phyloP scores from a whole-genome alignment of 2,888 invertebrate species.

The Dichetophora obliterata region DNA sequence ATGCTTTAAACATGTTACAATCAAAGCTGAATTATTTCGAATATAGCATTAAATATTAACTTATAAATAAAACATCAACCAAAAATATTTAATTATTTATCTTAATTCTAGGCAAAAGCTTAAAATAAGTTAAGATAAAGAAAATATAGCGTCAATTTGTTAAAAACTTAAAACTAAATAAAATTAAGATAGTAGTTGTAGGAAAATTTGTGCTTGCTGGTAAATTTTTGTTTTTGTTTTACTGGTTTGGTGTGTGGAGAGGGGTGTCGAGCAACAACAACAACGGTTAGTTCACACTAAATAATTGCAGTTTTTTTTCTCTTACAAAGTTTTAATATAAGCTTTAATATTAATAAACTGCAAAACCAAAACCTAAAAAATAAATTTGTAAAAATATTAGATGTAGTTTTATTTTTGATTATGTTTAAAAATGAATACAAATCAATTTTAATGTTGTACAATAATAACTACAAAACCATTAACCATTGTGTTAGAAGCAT shows the following conservation, averaged over 20 bases:
- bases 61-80: too few relatives aligned
- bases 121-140: too few relatives aligned
- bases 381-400: slow-evolving; percentile 43
- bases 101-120: too few relatives aligned
- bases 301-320: background rate
- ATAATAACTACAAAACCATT: too few relatives aligned
- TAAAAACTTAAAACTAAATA: background rate
- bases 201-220: slow-evolving; percentile 7
- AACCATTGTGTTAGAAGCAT: too few relatives aligned
- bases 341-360: slow-evolving; percentile 55
- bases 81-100: too few relatives aligned
- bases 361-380: slow-evolving; percentile 63
- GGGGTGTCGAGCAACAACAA: background rate
- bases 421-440: background rate
- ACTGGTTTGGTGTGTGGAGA: background rate
- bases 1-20: too few relatives aligned
- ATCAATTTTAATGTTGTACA: background rate
- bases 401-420: background rate
- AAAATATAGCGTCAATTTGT: too few relatives aligned
- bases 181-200: background rate
- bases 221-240: background rate
- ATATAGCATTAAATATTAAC: too few relatives aligned
- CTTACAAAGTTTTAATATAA: background rate
- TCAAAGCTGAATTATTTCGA: too few relatives aligned
- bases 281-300: background rate